Percentiles rank a stretch among this genome's conserved stretches.
Evolutionary conservation across 2,888 invertebrate species (phyloP).

Genomic region (Orchestes rusci): DNA sequence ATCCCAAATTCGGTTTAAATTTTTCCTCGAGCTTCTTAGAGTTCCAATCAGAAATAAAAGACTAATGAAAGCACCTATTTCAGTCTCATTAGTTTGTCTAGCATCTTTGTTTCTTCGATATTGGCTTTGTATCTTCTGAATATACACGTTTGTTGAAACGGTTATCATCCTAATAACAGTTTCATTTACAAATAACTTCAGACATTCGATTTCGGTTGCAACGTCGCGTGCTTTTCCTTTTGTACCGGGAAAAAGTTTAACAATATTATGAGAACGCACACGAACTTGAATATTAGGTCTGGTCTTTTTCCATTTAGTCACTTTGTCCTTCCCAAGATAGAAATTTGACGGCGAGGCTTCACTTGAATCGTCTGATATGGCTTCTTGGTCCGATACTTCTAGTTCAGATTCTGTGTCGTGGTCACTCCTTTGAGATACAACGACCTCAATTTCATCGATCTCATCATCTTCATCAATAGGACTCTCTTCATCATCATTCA

Average conservation of each 20-base stretch:
- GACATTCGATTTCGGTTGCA: no score
- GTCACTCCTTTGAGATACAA: constrained; percentile 1
- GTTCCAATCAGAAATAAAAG: constrained; percentile 9
- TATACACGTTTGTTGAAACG: no score
- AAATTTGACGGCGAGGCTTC: background rate
- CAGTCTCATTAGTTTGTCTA: constrained; percentile 13
- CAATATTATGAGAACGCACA: background rate
- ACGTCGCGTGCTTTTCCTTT: no score
- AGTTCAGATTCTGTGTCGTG: constrained; percentile 4
- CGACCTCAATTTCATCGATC: constrained; percentile 4
- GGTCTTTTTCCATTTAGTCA: constrained; percentile 3
- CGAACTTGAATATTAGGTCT: background rate
- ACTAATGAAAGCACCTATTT: constrained; percentile 10
- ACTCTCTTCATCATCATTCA: background rate
- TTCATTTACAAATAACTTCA: no score
- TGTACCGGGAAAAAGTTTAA: no score
- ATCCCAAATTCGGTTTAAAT: constrained; percentile 24
- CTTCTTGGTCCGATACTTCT: constrained; percentile 4
- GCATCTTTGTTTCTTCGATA: constrained; percentile 12
- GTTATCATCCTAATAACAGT: no score
- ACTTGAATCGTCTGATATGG: constrained; percentile 2
- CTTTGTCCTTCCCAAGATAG: constrained; percentile 3
- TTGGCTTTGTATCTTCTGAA: constrained; percentile 6
- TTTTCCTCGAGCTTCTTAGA: constrained; percentile 19
- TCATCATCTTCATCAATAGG: constrained; percentile 5